Conservation (phyloP, 2,888 invertebrate genomes). For the Dyspetes luteomarginatus region DNA sequence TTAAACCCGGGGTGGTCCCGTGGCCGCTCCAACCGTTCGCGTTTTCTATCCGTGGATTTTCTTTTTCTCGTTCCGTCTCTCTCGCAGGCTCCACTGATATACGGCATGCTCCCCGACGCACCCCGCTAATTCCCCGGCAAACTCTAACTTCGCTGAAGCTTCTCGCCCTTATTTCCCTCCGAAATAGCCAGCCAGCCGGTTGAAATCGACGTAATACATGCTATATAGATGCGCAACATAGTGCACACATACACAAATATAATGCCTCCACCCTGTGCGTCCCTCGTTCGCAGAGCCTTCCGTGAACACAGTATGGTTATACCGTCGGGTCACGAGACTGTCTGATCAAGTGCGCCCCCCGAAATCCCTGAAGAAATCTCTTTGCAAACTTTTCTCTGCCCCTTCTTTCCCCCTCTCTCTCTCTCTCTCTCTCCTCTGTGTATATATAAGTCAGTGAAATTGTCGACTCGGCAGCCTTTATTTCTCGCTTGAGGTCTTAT, state of each 20-base stretch:
- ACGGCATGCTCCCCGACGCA: constrained; percentile 69
- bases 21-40: constrained; percentile 72
- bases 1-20: constrained; percentile 81
- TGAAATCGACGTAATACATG: constrained; percentile 49
- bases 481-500: constrained; percentile 14
- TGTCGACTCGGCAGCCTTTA: constrained; percentile 30
- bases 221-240: too few relatives aligned
- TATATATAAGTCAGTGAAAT: constrained; percentile 18
- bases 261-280: too few relatives aligned
- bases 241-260: too few relatives aligned
- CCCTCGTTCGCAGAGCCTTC: not conserved
- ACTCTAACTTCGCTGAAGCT: constrained; percentile 55
- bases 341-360: constrained; percentile 43
- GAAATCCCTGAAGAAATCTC: constrained; percentile 55
- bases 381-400: constrained; percentile 42
- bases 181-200: constrained; percentile 48
- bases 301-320: constrained; percentile 28
- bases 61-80: constrained; percentile 75
- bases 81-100: constrained; percentile 77
- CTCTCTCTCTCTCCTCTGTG: constrained; percentile 16
- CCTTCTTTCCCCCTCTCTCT: constrained; percentile 17
- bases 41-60: constrained; percentile 66
- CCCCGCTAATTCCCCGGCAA: constrained; percentile 74
- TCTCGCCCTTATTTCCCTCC: constrained; percentile 57
- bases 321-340: constrained; percentile 14